A percentile compares a stretch with the other conserved stretches of the same genome.
These are phyloP conservation scores for Yponomeuta plumbellus DNA, from an alignment of 2,888 invertebrate species.

Conservation along the genomic window DNA sequence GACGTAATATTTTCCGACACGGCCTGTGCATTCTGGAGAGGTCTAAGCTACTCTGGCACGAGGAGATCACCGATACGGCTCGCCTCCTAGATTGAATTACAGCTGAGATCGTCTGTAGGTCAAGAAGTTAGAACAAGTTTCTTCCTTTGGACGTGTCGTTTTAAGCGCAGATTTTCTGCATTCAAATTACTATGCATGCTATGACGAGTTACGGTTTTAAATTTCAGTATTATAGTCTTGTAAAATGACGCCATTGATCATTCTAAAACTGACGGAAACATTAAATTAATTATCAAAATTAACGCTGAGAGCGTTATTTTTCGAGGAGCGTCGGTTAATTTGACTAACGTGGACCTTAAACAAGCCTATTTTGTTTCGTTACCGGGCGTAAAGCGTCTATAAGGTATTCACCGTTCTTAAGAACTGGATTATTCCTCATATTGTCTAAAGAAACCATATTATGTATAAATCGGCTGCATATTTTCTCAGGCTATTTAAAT, in stretches of 20 bases:
- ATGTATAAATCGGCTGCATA: not conserved
- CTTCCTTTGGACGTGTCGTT: constrained; percentile 1
- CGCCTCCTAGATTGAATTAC: constrained; percentile 62
- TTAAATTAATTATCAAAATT: not conserved
- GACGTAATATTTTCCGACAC: constrained; percentile 32
- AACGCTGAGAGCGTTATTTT: not conserved
- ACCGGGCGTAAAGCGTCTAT: too few relatives aligned
- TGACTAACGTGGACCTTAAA: not conserved
- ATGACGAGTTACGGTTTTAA: not conserved
- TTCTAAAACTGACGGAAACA: not conserved
- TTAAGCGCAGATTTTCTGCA: not conserved
- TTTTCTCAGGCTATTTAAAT: constrained; percentile 8
- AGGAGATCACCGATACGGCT: constrained; percentile 39
- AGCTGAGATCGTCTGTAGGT: constrained; percentile 11
- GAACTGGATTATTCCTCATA: too few relatives aligned
- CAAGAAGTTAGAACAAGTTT: not conserved
- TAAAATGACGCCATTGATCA: not conserved
- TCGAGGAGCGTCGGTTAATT: not conserved
- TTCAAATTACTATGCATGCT: not conserved
- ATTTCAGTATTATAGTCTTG: not conserved
- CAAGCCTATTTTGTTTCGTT: not conserved
- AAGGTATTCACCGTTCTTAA: too few relatives aligned
- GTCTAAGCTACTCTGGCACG: constrained; percentile 15
- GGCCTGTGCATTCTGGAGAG: constrained; percentile 40
- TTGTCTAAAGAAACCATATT: not conserved